Percentiles rank a stretch among this genome's conserved stretches.
Evolutionary conservation across 2,113 vertebrate genomes (phyloP).

Genomic region (Catharus fuscescens): DNA sequence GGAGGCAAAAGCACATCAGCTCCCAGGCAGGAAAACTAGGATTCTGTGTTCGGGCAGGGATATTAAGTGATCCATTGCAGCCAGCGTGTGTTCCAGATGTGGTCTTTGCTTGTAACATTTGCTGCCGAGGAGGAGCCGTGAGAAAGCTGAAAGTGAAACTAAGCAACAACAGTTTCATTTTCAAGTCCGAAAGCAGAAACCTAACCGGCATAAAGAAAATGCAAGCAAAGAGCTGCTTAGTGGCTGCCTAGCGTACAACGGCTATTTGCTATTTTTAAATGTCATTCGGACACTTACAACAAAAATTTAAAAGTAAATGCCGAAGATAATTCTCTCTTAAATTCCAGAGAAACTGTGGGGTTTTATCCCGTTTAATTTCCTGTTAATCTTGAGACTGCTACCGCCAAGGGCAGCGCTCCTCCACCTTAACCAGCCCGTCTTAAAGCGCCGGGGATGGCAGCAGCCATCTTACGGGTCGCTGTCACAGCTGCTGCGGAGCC

Average conservation of each 20-base stretch:
- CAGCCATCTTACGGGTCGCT: constrained; percentile 56
- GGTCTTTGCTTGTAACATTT: not conserved
- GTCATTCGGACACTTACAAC: not conserved
- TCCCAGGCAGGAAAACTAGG: not conserved
- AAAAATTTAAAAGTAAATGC: not conserved
- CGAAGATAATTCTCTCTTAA: not conserved
- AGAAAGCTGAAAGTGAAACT: constrained; percentile 58
- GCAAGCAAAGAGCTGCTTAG: not conserved
- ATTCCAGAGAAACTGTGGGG: not conserved
- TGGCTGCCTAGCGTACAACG: not conserved
- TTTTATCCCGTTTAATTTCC: not conserved
- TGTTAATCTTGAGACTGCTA: not conserved
- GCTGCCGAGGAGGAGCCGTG: not conserved
- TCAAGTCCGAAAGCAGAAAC: not conserved
- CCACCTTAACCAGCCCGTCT: constrained; percentile 24
- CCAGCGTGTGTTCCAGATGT: not conserved
- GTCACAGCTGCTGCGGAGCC: not conserved
- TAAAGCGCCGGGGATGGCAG: not conserved
- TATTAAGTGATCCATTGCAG: not conserved
- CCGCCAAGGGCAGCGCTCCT: not conserved
- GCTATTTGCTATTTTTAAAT: not conserved
- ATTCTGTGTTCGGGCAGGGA: accelerated
- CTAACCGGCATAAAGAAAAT: not conserved
- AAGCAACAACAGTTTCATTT: constrained; percentile 25
- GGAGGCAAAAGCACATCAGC: not conserved